phyloP scores from a whole-genome alignment of 2,113 vertebrate species.

The Plecotus auritus region DNA sequence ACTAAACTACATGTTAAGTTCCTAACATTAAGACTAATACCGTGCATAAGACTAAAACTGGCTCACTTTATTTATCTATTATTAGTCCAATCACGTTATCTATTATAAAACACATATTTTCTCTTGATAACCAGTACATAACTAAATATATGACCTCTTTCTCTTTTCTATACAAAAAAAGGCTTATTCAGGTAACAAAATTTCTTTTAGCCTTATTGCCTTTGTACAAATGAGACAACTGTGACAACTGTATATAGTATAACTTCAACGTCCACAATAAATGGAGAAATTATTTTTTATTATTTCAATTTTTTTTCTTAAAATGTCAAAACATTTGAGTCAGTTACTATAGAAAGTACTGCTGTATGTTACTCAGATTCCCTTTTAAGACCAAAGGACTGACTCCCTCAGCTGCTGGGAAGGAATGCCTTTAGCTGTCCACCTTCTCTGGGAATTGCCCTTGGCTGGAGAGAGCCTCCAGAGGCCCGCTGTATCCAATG shows the following conservation, averaged over 20 bases:
- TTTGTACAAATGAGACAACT: not conserved
- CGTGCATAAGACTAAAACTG: not conserved
- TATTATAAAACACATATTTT: not conserved
- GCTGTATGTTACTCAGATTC: not conserved
- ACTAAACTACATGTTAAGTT: not conserved
- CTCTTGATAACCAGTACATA: not conserved
- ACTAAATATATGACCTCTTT: not conserved
- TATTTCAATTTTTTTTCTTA: not conserved
- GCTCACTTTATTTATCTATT: not conserved
- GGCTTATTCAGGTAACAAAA: not conserved
- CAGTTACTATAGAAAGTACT: not conserved
- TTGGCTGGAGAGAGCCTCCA: not conserved
- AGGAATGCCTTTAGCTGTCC: not conserved
- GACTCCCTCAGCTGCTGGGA: not conserved
- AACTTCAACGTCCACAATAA: not conserved
- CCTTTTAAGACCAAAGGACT: not conserved
- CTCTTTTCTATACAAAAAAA: not conserved
- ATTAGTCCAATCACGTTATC: not conserved
- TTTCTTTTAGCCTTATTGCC: not conserved
- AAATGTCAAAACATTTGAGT: not conserved
- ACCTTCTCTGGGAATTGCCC: not conserved
- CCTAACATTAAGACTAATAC: not conserved
- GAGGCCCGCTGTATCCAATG: fast-evolving
- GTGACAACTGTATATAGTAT: not conserved
- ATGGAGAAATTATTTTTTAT: not conserved